Evolutionary conservation across 1,140 invertebrate genomes (phyloP).

Genomic region (Arctopsyche grandis): DNA sequence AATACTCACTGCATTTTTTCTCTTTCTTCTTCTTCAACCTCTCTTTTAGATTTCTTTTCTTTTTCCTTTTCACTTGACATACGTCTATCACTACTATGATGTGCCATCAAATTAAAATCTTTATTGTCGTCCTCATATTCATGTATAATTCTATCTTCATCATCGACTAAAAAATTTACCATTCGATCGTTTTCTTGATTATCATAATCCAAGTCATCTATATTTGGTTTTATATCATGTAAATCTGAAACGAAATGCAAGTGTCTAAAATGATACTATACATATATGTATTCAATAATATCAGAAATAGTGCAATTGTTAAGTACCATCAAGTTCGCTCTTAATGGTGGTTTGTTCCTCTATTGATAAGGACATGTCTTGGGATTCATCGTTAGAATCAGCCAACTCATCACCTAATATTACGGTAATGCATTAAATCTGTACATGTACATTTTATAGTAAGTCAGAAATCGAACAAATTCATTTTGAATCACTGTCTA

Average conservation of each 20-base stretch:
- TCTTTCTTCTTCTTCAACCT: constrained; percentile 88
- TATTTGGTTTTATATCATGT: constrained; percentile 39
- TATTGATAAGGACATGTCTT: constrained; percentile 64
- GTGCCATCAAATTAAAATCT: not conserved
- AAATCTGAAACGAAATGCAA: constrained; percentile 37
- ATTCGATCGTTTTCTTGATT: constrained; percentile 54
- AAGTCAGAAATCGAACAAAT: too few species aligned
- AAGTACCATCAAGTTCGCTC: not conserved
- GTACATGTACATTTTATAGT: too few species aligned
- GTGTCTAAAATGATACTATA: not conserved
- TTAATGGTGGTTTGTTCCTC: constrained; percentile 59
- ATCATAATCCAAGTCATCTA: constrained; percentile 47
- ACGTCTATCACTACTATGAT: constrained; percentile 57
- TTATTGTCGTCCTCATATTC: constrained; percentile 57
- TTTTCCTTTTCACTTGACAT: constrained; percentile 68
- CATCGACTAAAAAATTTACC: constrained; percentile 56
- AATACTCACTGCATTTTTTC: constrained; percentile 89
- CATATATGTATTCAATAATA: not conserved
- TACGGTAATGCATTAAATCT: too few species aligned
- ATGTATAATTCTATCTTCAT: constrained; percentile 56
- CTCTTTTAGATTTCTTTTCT: constrained; percentile 80
- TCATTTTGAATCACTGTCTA: too few species aligned
- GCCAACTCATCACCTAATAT: constrained; percentile 62
- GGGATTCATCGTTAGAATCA: constrained; percentile 64
- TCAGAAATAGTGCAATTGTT: not conserved